Conservation (phyloP, 2,113 vertebrate species). For the Anoplopoma fimbria region DNA sequence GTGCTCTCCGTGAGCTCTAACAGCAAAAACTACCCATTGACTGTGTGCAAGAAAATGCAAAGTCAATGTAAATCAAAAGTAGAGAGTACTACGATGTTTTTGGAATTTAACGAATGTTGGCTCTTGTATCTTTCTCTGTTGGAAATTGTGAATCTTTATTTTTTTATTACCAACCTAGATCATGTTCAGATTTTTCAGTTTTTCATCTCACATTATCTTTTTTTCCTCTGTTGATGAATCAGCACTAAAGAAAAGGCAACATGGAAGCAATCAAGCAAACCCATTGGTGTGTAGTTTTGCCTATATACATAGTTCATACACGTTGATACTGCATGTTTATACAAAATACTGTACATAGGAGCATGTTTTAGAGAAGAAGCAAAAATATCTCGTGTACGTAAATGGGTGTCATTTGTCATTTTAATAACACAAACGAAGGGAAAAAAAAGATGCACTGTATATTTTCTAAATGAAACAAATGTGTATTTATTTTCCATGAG, state of each 20-base stretch:
- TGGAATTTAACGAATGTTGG: constrained; percentile 60
- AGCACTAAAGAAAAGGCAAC: constrained; percentile 82
- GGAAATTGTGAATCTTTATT: constrained; percentile 73
- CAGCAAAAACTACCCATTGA: constrained; percentile 40
- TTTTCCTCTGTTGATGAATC: constrained; percentile 66
- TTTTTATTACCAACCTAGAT: constrained; percentile 40
- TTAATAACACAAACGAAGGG: constrained; percentile 81
- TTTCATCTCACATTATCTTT: constrained; percentile 38
- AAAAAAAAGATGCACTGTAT: constrained; percentile 84
- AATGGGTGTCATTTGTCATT: constrained; percentile 87
- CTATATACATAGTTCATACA: constrained; percentile 86
- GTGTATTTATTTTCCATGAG: constrained; percentile 86
- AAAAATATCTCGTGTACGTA: constrained; percentile 86
- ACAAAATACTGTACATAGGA: constrained; percentile 87
- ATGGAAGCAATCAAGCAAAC: constrained; percentile 81
- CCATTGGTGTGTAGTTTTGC: constrained; percentile 85
- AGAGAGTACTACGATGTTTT: constrained; percentile 29
- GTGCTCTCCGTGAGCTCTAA: constrained; percentile 21
- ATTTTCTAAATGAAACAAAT: constrained; percentile 86
- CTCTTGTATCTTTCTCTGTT: constrained; percentile 50
- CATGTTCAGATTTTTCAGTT: constrained; percentile 54
- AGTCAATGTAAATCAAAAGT: constrained; percentile 50
- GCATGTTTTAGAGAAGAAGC: constrained; percentile 90
- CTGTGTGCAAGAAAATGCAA: constrained; percentile 47
- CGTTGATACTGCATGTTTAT: constrained; percentile 90